phyloP scores from a whole-genome alignment of 2,797 vertebrate genomes.

The Thalassophryne amazonica region DNA sequence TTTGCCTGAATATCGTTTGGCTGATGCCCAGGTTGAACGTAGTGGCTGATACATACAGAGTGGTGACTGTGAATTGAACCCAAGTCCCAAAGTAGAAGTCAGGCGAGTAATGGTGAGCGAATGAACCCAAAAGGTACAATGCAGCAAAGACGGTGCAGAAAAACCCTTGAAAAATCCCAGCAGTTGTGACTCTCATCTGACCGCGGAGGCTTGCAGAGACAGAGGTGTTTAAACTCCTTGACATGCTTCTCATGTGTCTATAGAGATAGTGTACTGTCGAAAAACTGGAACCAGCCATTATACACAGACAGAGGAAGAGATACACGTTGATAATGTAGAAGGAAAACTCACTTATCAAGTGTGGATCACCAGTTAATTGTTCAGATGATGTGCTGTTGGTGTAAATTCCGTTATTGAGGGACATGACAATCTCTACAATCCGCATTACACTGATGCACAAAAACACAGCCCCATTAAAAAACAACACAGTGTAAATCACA shows the following conservation, averaged over 20 bases:
- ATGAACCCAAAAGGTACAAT: neutral
- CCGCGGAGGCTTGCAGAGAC: too few species aligned
- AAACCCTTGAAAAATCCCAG: slow-evolving; percentile 38
- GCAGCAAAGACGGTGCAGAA: slow-evolving; percentile 27
- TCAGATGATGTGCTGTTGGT: neutral
- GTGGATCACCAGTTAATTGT: fast-evolving
- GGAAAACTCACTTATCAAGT: too few species aligned
- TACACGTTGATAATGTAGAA: too few species aligned
- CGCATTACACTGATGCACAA: too few species aligned
- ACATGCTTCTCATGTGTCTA: slow-evolving; percentile 40
- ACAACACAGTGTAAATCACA: slow-evolving; percentile 22
- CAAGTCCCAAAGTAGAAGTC: fast-evolving
- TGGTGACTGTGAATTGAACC: too few species aligned
- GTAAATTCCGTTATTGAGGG: fast-evolving
- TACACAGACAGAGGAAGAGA: neutral
- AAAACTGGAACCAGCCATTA: slow-evolving; percentile 29
- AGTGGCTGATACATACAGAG: neutral
- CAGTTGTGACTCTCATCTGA: slow-evolving; percentile 43
- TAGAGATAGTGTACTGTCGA: slow-evolving; percentile 39
- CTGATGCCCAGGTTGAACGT: slow-evolving; percentile 10
- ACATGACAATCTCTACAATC: too few species aligned
- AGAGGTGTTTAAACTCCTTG: neutral
- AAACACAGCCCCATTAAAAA: neutral
- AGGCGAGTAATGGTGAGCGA: fast-evolving
- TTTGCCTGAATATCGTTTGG: slow-evolving; percentile 20